These are phyloP conservation scores for Engystomops pustulosus DNA, from an alignment of 2,113 vertebrate species.

Conservation along the genomic window DNA sequence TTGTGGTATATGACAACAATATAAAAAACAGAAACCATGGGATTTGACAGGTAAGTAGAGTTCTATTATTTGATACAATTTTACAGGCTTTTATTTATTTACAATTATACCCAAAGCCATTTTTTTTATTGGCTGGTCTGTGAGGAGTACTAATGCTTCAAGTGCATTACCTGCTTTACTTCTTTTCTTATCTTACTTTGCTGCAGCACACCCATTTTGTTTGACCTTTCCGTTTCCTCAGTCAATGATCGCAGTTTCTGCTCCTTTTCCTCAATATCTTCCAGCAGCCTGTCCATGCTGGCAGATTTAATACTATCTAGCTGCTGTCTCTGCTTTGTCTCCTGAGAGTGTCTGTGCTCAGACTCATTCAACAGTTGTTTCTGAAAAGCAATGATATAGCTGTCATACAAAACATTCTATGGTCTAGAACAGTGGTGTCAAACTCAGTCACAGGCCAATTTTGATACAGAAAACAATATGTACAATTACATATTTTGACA, in stretches of 20 bases:
- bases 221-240: constrained; percentile 68
- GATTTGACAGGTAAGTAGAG: no score
- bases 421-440: no score
- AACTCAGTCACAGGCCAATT: no score
- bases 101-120: no score
- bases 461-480: no score
- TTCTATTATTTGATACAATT: no score
- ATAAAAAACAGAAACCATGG: no score
- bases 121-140: neutral
- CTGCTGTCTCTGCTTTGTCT: constrained; percentile 68
- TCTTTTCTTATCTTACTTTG: constrained; percentile 67
- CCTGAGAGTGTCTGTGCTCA: constrained; percentile 65
- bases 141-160: neutral
- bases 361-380: constrained; percentile 69
- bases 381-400: constrained; percentile 61
- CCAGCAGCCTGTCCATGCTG: constrained; percentile 71
- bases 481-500: no score
- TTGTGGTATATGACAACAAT: no score
- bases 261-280: constrained; percentile 69
- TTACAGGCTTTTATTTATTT: no score
- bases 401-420: neutral
- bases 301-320: constrained; percentile 64
- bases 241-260: constrained; percentile 64
- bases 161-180: constrained; percentile 68
- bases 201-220: constrained; percentile 65